A percentile compares a stretch with the other conserved stretches of the same genome.
Conservation (phyloP, 2,797 vertebrate species). For the Platyrinchus mystaceus region DNA sequence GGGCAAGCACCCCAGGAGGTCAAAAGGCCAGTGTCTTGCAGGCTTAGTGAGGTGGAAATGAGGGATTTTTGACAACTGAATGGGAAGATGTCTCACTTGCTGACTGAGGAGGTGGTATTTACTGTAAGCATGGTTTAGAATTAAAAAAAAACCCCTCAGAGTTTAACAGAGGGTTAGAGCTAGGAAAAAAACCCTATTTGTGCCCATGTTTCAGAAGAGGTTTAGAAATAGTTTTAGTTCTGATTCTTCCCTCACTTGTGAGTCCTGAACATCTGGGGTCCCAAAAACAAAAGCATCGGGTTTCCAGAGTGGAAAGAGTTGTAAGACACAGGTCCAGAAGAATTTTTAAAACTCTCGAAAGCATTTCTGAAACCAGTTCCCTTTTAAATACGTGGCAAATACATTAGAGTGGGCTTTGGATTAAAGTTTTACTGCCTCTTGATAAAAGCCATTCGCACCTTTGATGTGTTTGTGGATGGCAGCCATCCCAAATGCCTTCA, state of each 20-base stretch:
- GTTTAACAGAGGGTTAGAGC: neutral
- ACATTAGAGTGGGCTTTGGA: constrained; percentile 33
- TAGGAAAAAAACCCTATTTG: neutral
- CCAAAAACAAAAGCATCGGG: constrained; percentile 28
- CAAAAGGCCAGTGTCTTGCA: neutral
- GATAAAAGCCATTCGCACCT: constrained; percentile 56
- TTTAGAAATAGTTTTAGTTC: neutral
- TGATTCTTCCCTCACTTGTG: neutral
- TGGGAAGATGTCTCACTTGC: neutral
- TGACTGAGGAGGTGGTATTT: neutral
- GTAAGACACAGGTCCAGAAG: constrained; percentile 9
- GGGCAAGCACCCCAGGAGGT: neutral
- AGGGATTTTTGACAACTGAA: neutral
- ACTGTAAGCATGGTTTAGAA: neutral
- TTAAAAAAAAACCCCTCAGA: fast-evolving
- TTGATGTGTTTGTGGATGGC: constrained; percentile 50
- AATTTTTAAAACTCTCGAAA: constrained; percentile 49
- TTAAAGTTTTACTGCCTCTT: constrained; percentile 57
- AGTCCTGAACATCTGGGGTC: constrained; percentile 33
- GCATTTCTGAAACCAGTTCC: constrained; percentile 42
- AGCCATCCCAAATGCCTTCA: constrained; percentile 52
- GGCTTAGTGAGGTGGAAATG: neutral
- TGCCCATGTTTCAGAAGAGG: neutral
- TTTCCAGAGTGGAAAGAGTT: constrained; percentile 26
- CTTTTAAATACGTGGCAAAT: constrained; percentile 50